phyloP scores from a whole-genome alignment of 1,140 invertebrate species.

The Brachionus plicatilis region DNA sequence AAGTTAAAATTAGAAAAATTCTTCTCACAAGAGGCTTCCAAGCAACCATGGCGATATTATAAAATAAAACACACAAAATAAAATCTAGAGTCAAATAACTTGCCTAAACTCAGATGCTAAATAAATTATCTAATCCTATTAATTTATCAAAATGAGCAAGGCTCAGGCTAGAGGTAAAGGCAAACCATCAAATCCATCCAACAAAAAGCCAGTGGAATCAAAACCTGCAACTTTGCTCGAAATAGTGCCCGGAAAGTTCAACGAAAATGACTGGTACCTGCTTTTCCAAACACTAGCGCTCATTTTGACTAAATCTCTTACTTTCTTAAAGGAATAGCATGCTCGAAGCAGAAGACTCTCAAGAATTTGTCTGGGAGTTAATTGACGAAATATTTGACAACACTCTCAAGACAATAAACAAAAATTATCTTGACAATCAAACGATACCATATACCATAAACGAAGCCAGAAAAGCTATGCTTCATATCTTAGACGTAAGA shows the following conservation, averaged over 20 bases:
- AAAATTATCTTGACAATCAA: slow-evolving; percentile 52
- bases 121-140: background rate
- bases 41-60: background rate
- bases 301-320: background rate
- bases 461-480: slow-evolving; percentile 53
- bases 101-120: background rate
- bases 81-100: background rate
- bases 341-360: slow-evolving; percentile 51
- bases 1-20: background rate
- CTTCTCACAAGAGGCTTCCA: background rate
- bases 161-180: background rate
- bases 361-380: slow-evolving; percentile 52
- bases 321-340: slow-evolving; percentile 49
- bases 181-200: background rate
- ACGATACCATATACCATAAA: slow-evolving; percentile 53
- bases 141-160: slow-evolving; percentile 3
- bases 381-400: slow-evolving; percentile 49
- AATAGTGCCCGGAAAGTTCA: slow-evolving; percentile 55
- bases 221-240: slow-evolving; percentile 42
- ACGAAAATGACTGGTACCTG: slow-evolving; percentile 53
- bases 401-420: slow-evolving; percentile 48
- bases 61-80: background rate
- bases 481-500: slow-evolving; percentile 52
- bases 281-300: background rate
- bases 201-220: background rate